Evolutionary conservation across 2,113 vertebrate genomes (phyloP).

Genomic region (Corythaeola cristata): DNA sequence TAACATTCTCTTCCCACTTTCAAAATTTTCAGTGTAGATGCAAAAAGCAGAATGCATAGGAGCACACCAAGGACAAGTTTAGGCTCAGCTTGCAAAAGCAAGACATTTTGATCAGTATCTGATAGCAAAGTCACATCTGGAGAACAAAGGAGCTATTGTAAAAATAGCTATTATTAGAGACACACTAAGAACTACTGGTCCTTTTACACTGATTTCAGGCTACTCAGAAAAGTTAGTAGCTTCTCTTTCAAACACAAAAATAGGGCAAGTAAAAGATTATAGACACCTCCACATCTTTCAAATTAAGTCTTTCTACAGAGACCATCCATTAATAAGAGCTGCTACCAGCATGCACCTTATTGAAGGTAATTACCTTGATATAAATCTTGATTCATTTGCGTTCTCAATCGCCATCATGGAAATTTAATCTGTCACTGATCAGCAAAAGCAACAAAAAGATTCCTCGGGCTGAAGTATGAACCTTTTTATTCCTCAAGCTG

Average conservation of each 20-base stretch:
- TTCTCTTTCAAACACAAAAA: neutral
- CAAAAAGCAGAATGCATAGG: neutral
- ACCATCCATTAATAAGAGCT: neutral
- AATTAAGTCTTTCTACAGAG: neutral
- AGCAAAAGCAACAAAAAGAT: neutral
- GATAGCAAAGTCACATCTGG: neutral
- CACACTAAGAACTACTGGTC: neutral
- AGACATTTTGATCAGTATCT: neutral
- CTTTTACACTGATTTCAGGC: neutral
- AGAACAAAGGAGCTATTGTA: neutral
- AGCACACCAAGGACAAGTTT: neutral
- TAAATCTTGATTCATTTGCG: neutral
- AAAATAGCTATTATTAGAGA: neutral
- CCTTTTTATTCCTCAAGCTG: neutral
- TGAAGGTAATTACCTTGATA: neutral
- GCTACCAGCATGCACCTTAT: neutral
- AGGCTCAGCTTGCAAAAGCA: neutral
- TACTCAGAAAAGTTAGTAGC: neutral
- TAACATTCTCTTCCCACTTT: neutral
- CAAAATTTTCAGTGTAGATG: neutral
- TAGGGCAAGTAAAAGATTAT: neutral
- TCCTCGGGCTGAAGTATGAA: neutral
- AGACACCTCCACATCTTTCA: neutral
- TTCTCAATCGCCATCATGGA: neutral
- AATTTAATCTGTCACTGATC: neutral